Evolutionary conservation across 1,140 invertebrate species (phyloP).

Genomic region (Linepithema humile): DNA sequence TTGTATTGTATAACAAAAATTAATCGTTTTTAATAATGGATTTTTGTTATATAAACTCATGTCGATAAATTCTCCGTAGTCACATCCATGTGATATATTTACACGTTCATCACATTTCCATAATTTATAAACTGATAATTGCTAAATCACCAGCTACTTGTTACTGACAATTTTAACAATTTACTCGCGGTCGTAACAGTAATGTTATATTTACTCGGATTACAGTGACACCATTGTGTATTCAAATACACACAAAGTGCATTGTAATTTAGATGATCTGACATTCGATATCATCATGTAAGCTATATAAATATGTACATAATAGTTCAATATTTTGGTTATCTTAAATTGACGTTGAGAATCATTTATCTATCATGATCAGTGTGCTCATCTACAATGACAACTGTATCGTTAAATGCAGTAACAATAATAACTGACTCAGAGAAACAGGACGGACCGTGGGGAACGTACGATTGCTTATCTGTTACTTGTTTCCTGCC

Average conservation of each 20-base stretch:
- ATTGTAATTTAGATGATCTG: constrained; percentile 46
- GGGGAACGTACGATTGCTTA: constrained; percentile 3
- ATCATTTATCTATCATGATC: not conserved
- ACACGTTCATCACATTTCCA: constrained; percentile 43
- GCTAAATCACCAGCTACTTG: constrained; percentile 36
- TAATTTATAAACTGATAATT: constrained; percentile 51
- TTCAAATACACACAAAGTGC: constrained; percentile 12
- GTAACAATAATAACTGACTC: constrained; percentile 27
- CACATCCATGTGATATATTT: constrained; percentile 29
- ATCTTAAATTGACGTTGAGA: constrained; percentile 31
- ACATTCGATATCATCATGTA: constrained; percentile 24
- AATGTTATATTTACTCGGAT: constrained; percentile 45
- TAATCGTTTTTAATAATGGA: too few relatives aligned
- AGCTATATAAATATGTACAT: not conserved
- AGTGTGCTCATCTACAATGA: not conserved
- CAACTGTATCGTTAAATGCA: constrained; percentile 21
- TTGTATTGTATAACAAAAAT: too few relatives aligned
- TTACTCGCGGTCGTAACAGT: not conserved
- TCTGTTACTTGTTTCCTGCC: not conserved
- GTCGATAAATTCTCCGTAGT: not conserved
- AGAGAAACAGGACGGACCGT: constrained; percentile 8
- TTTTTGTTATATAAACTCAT: not conserved
- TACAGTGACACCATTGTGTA: constrained; percentile 30
- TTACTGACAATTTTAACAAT: constrained; percentile 51
- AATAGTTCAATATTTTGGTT: constrained; percentile 26